Evolutionary conservation across 2,797 vertebrate species (phyloP), one percentile per base, ranked within the genome.

Genomic region (Rhinophrynus dorsalis): DNA sequence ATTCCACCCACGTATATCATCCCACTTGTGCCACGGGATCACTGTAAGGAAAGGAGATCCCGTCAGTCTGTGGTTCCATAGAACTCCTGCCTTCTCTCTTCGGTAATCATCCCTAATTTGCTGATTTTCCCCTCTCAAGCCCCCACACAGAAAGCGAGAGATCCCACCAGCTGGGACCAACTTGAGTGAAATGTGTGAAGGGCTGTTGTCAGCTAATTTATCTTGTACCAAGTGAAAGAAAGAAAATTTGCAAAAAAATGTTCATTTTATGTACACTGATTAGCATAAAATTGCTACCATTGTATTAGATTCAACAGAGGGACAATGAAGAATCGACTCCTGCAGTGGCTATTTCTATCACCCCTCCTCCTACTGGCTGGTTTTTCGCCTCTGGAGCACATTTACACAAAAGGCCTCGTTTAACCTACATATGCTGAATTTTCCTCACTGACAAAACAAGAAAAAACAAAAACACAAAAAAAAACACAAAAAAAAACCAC

Each of bases 201-300:
- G 30, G 38, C 60, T 68, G 64, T 67, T 77, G 75, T 73, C 32
- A 74, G 38, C 76, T 88, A 89, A 88, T 89, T 88, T 88, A 90
- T 83, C 78, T 76, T 81, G 84, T 87, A 81, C 72, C 77, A 76
- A 84, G 78, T 71, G 77, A 85, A 84, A 80, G 79, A 80, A 80
- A 84, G 79, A 85, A 81, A 75, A 75, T 64, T 74, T 84, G 83
- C 83, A 82, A 90, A 82, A n/a, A 83, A 82, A 79, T 76, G 83
- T 84, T 88, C 85, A 89, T 90, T 88, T 90, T 85, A 85, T 89
- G 88, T 91, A 90, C 74, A 24, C 88, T 91, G 91, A 95, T 95
- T 92, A 93, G 91, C 93, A 94, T 94, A 93, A 94, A 95, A 96
- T 93, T 94, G 92, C 80, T 84, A 80, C 86, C 82, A 90, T 94